These are phyloP conservation scores for Myrmecophaga tridactyla DNA, from an alignment of 2,113 vertebrate genomes.

Conservation along the genomic window DNA sequence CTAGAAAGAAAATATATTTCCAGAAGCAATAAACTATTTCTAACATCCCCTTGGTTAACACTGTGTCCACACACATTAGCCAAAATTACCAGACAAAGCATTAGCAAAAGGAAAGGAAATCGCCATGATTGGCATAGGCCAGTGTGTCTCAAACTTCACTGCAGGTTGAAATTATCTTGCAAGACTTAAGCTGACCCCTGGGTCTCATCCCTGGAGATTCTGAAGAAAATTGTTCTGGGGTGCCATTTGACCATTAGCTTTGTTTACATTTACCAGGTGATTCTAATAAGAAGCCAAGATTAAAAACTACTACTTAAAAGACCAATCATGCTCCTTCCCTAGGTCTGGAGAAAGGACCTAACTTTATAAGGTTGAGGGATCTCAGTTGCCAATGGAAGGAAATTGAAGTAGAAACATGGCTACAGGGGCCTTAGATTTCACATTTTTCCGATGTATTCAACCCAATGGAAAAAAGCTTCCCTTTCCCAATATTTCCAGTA, in stretches of 20 bases:
- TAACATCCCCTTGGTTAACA: not conserved
- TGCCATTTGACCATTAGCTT: not conserved
- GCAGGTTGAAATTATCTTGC: not conserved
- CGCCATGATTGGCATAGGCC: not conserved
- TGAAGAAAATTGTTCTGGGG: not conserved
- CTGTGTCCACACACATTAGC: not conserved
- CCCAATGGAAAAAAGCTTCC: not conserved
- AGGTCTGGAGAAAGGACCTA: not conserved
- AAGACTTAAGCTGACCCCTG: not conserved
- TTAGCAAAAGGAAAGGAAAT: not conserved
- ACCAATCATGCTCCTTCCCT: not conserved
- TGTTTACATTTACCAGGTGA: constrained; percentile 4
- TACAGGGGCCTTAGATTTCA: not conserved
- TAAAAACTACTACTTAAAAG: not conserved
- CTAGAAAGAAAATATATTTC: not conserved
- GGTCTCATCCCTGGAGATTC: not conserved
- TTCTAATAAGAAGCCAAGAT: not conserved
- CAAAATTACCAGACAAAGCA: not conserved
- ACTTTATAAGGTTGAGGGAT: not conserved
- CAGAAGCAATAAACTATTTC: not conserved
- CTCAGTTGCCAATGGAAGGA: not conserved
- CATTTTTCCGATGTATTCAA: not conserved
- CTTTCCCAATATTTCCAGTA: constrained; percentile 17
- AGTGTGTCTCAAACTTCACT: not conserved
- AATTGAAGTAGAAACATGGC: constrained; percentile 5